phyloP scores from a whole-genome alignment of 2,797 vertebrate genomes.

The Zalophus californianus region DNA sequence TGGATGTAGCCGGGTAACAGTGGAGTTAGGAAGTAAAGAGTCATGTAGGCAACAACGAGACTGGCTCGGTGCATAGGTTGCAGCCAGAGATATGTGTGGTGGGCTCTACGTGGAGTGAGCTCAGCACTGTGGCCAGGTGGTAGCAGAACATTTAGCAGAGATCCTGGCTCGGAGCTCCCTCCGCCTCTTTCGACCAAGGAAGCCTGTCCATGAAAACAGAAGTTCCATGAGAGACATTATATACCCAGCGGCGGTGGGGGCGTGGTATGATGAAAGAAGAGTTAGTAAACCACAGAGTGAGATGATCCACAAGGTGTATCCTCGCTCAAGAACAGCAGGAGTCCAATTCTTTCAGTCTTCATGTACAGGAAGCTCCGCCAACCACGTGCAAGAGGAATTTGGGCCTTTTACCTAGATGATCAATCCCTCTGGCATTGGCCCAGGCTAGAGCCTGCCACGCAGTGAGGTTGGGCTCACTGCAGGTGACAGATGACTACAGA shows the following conservation, averaged over 20 bases:
- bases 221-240: background rate
- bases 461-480: background rate
- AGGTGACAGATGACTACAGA: background rate
- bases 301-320: background rate
- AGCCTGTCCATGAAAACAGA: background rate
- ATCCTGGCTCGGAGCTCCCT: background rate
- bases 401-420: background rate
- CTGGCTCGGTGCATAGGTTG: background rate
- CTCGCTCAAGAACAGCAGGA: background rate
- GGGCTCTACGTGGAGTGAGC: background rate
- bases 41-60: background rate
- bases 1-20: background rate
- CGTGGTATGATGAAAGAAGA: background rate
- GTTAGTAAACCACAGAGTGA: background rate
- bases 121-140: background rate
- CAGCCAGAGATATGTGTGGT: fast-evolving
- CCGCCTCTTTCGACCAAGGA: background rate
- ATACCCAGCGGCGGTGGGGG: background rate
- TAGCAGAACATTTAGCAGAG: background rate
- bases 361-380: background rate
- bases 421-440: background rate
- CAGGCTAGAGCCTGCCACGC: background rate
- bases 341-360: background rate
- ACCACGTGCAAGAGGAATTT: background rate
- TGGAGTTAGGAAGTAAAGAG: background rate